Conservation (phyloP, 2,888 invertebrate species). For the Caradrina clavipalpis region DNA sequence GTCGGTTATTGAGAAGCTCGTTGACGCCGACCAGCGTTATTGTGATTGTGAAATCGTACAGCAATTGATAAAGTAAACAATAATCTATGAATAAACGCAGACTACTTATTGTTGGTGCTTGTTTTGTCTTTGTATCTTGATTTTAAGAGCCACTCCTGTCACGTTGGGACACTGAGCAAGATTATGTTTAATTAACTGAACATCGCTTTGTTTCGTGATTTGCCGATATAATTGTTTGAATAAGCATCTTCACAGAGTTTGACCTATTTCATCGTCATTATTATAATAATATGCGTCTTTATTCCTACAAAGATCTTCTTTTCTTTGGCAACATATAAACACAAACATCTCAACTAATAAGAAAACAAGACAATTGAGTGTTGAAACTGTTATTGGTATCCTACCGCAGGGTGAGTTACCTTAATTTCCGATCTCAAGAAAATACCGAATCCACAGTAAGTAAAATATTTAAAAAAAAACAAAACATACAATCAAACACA, state of each 20-base stretch:
- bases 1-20: conserved; percentile 16
- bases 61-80: conserved; percentile 57
- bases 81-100: conserved; percentile 60
- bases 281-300: not conserved
- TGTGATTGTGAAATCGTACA: conserved; percentile 60
- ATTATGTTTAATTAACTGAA: conserved; percentile 67
- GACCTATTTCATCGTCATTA: not conserved
- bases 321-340: not conserved
- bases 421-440: not conserved
- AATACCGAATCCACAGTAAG: not conserved
- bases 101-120: conserved; percentile 59
- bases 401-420: no score
- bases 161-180: conserved; percentile 60
- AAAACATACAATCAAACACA: not conserved
- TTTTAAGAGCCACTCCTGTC: conserved; percentile 64
- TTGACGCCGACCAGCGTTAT: conserved; percentile 27
- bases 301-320: not conserved
- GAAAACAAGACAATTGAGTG: not conserved
- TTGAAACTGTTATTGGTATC: not conserved
- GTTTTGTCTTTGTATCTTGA: conserved; percentile 67
- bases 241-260: not conserved
- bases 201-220: conserved; percentile 26
- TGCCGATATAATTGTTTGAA: conserved; percentile 18
- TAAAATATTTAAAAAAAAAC: not conserved
- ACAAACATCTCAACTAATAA: not conserved